Conservation (phyloP, 2,888 invertebrate genomes). For the Strigamia maritima region DNA sequence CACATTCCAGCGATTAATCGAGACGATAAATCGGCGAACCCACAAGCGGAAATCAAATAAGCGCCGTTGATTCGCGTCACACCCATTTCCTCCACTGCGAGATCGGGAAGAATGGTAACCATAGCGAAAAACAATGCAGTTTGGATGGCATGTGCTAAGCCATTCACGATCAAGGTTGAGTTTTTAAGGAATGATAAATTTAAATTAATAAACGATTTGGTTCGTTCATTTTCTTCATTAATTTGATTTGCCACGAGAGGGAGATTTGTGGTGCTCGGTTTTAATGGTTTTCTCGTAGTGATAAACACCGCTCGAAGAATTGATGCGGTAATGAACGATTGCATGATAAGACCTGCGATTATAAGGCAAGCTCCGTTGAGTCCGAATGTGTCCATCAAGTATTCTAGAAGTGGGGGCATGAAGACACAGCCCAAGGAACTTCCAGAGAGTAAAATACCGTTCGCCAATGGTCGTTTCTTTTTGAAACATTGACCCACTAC, state of each 20-base stretch:
- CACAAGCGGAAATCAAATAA: background rate
- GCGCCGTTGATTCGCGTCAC: conserved; percentile 5
- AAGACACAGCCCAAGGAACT: background rate
- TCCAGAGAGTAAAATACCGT: conserved; percentile 10
- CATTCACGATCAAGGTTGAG: background rate
- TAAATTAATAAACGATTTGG: background rate
- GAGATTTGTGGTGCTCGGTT: too few species aligned
- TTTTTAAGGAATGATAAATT: background rate
- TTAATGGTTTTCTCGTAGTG: too few species aligned
- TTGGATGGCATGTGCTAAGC: background rate
- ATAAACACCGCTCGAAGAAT: background rate
- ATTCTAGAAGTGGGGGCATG: conserved; percentile 16
- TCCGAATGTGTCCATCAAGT: background rate
- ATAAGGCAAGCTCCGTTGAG: conserved; percentile 6
- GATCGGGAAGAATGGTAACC: conserved; percentile 23
- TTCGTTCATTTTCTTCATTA: background rate
- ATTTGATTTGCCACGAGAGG: background rate
- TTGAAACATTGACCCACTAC: conserved; percentile 31
- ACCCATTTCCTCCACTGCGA: conserved; percentile 2
- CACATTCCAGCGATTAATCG: background rate
- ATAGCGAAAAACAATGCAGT: background rate
- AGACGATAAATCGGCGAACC: background rate
- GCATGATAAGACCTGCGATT: background rate
- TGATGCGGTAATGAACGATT: background rate
- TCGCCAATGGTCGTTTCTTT: conserved; percentile 15